A percentile compares a stretch with the other conserved stretches of the same genome.
phyloP scores from a whole-genome alignment of 2,113 vertebrate species.

The Bucco capensis region DNA sequence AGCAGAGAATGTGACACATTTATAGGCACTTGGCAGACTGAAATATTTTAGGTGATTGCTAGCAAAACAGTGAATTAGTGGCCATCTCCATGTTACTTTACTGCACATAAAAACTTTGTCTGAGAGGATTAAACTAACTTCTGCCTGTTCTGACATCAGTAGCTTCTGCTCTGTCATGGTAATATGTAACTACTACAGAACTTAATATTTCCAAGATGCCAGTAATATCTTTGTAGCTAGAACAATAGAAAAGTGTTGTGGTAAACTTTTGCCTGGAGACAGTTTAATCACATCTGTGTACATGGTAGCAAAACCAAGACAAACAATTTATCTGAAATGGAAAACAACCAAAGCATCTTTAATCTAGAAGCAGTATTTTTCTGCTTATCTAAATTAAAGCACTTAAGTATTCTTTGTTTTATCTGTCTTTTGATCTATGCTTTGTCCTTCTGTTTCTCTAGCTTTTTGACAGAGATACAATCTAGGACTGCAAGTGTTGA shows the following conservation, averaged over 20 bases:
- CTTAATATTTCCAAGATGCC: neutral
- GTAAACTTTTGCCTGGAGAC: neutral
- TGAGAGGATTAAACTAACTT: neutral
- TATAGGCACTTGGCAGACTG: neutral
- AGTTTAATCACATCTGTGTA: neutral
- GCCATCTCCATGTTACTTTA: neutral
- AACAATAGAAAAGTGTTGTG: neutral
- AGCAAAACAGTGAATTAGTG: neutral
- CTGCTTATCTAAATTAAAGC: neutral
- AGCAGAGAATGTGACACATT: neutral
- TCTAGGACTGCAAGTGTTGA: neutral
- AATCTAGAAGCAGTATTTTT: neutral
- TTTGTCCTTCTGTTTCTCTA: neutral
- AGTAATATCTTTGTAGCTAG: neutral
- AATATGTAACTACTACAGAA: neutral
- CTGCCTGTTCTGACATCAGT: neutral
- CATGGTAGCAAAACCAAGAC: neutral
- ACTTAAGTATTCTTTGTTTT: neutral
- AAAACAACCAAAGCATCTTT: neutral
- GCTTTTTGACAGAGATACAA: neutral
- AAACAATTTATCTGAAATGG: neutral
- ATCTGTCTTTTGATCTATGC: neutral
- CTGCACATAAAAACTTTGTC: neutral
- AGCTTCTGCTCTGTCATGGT: neutral
- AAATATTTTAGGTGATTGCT: neutral